Evolutionary conservation across 2,888 invertebrate genomes (phyloP).

Genomic region (Scaeva pyrastri): DNA sequence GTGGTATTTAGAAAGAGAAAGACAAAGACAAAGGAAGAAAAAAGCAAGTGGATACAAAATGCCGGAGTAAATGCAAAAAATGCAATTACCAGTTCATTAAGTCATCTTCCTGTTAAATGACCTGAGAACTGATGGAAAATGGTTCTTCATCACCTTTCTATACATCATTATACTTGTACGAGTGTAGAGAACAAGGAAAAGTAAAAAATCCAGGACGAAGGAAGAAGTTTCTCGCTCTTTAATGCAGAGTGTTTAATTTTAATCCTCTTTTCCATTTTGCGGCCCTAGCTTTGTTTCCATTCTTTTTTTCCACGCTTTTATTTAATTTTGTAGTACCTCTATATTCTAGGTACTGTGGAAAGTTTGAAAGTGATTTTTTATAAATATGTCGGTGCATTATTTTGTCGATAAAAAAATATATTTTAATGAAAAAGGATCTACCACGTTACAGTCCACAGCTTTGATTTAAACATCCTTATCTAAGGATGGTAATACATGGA

Average conservation of each 20-base stretch:
- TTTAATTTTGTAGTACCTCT: background rate
- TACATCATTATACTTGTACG: background rate
- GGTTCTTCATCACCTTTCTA: constrained; percentile 34
- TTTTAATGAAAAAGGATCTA: constrained; percentile 28
- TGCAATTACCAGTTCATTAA: constrained; percentile 73
- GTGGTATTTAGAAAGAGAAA: constrained; percentile 42
- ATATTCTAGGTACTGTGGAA: background rate
- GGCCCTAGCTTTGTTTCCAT: constrained; percentile 12
- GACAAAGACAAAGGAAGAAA: constrained; percentile 43
- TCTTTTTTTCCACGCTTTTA: background rate
- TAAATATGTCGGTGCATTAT: background rate
- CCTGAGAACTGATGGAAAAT: constrained; percentile 48
- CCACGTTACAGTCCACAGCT: constrained; percentile 16
- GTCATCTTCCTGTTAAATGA: constrained; percentile 69
- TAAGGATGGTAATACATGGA: no score
- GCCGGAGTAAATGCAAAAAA: constrained; percentile 51
- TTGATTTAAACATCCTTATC: constrained; percentile 21
- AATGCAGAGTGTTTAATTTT: constrained; percentile 40
- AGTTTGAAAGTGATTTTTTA: constrained; percentile 31
- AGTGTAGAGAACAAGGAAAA: background rate
- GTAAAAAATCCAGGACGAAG: background rate
- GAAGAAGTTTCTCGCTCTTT: constrained; percentile 20
- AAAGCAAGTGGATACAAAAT: background rate
- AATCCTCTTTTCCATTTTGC: constrained; percentile 35
- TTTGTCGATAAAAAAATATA: background rate